Base-by-base conservation (phyloP, 2,797 vertebrate genomes). In the Alouatta caraya region DNA sequence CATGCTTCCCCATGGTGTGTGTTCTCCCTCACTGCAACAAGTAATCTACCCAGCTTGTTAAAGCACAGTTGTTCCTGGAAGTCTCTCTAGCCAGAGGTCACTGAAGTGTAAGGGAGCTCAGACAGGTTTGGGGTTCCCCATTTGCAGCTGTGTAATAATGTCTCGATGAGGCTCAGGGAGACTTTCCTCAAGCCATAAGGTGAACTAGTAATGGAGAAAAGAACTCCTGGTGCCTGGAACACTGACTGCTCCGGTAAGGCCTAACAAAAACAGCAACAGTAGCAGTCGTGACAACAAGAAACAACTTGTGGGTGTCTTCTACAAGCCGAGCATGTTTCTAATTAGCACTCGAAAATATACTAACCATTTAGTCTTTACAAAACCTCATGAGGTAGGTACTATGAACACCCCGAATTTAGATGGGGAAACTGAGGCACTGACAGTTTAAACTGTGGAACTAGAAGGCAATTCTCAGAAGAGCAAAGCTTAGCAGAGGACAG, bases 1-100 rank as follows among this genome's bases (percentile, higher is more conserved):
- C 46, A 19, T 5, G 17, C 46, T 28, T 33, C 28, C 30, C 46
- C n/a, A 22, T 3, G 5, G 1, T 22, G 4, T 2, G 0, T 9
- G 2, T 57, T 22, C 59, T 30, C 19, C n/a, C 39, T 44, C 64
- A 3, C 12, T 1, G 70, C 22, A 3, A 42, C 79, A 67, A 39
- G 52, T 21, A 17, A 46, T 2, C 2, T 5, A 15, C 22, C 57
- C 24, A 3, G 6, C 24, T 6, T 17, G 21, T 14, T 28, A 42
- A 42, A 24, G 55, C 30, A 8, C 52, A 64, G 52, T 26, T 8
- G 86, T 9, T 52, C 50, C 37, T 6, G 22, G 24, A 2, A 21
- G 37, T 24, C 73, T 59, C n/a, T 72, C 50, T 79, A 79, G 55
- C 24, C 19, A 11, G 70, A 59, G 64, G 52, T 21, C 14, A 22